phyloP scores from a whole-genome alignment of 2,888 invertebrate species.

The Volucella zonaria region DNA sequence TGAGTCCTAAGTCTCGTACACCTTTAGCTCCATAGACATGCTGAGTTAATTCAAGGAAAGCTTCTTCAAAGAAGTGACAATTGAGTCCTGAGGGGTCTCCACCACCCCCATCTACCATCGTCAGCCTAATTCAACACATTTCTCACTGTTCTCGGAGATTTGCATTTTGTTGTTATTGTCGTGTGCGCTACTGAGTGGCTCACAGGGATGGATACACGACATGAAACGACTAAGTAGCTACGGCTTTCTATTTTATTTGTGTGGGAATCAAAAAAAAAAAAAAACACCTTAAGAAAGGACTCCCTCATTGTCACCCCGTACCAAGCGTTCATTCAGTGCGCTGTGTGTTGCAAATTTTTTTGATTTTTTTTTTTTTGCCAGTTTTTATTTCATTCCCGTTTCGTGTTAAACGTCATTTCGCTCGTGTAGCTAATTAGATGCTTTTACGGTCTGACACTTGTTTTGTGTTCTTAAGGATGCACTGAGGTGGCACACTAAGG shows the following conservation, averaged over 20 bases:
- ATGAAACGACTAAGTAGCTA: conserved; percentile 61
- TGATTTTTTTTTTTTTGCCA: neutral
- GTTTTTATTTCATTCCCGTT: conserved; percentile 50
- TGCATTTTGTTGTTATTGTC: conserved; percentile 27
- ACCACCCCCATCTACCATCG: neutral
- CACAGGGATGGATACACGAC: conserved; percentile 39
- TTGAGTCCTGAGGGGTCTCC: conserved; percentile 59
- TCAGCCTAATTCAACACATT: neutral
- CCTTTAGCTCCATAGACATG: neutral
- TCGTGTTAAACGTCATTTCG: conserved; percentile 68
- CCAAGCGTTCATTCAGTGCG: conserved; percentile 15
- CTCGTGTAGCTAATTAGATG: conserved; percentile 69
- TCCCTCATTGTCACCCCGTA: neutral
- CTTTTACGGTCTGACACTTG: conserved; percentile 68
- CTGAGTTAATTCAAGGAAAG: conserved; percentile 66
- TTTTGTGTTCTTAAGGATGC: conserved; percentile 60
- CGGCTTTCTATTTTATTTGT: conserved; percentile 45
- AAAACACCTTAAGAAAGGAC: neutral
- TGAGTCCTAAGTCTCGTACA: neutral
- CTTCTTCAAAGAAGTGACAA: conserved; percentile 71
- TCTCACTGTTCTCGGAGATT: conserved; percentile 25
- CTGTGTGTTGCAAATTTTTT: conserved; percentile 19
- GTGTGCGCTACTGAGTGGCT: conserved; percentile 57
- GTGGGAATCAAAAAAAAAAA: conserved; percentile 45
- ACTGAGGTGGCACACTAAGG: conserved; percentile 50